phyloP scores from a whole-genome alignment of 2,797 vertebrate species.

The Erpetoichthys calabaricus region DNA sequence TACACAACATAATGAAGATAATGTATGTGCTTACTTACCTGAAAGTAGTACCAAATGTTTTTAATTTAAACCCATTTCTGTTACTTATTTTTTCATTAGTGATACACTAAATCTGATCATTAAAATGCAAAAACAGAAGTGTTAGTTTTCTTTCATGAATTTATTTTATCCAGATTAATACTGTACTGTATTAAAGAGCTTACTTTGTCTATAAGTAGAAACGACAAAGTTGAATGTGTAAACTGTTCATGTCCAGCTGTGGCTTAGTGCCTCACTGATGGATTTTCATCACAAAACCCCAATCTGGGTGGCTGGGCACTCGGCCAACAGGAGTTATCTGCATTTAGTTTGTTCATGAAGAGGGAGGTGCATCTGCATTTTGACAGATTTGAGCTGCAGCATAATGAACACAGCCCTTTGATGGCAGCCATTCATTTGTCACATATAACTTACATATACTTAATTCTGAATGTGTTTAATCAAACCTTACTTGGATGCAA shows the following conservation, averaged over 20 bases:
- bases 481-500: slow-evolving; percentile 1
- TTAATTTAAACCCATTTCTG: too few relatives aligned
- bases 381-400: background rate
- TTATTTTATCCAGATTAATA: slow-evolving; percentile 40
- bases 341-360: slow-evolving; percentile 28
- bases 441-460: background rate
- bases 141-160: too few relatives aligned
- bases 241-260: slow-evolving; percentile 40
- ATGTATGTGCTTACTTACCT: too few relatives aligned
- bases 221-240: slow-evolving; percentile 45
- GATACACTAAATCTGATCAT: too few relatives aligned
- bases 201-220: slow-evolving; percentile 44
- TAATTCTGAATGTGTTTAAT: background rate
- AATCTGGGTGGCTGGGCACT: slow-evolving; percentile 43
- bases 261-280: slow-evolving; percentile 54
- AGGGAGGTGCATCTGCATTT: slow-evolving; percentile 1
- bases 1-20: too few relatives aligned
- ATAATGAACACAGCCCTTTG: background rate
- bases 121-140: too few relatives aligned
- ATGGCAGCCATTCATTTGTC: background rate
- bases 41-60: too few relatives aligned
- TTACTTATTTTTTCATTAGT: too few relatives aligned
- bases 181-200: slow-evolving; percentile 40
- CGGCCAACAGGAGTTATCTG: slow-evolving; percentile 41
- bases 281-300: slow-evolving; percentile 48